Percentiles rank a stretch among this genome's conserved stretches.
Conservation (phyloP, 2,888 invertebrate species). For the Tigriopus californicus region DNA sequence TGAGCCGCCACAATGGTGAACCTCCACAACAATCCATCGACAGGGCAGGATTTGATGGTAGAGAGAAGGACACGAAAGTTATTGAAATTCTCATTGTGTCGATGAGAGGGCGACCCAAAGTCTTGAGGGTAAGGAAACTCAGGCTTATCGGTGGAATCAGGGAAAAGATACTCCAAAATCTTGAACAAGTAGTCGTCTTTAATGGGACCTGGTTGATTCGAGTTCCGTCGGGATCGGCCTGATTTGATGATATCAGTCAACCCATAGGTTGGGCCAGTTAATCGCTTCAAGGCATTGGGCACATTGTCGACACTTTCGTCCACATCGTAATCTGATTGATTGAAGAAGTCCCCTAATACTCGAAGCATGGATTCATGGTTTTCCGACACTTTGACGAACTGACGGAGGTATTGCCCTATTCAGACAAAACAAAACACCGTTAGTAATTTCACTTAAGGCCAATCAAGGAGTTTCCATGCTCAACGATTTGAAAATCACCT, state of each 20-base stretch:
- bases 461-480: too few relatives aligned
- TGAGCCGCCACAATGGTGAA: slow-evolving; percentile 54
- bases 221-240: neutral
- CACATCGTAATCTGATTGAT: neutral
- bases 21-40: slow-evolving; percentile 60
- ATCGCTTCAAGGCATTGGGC: slow-evolving; percentile 6
- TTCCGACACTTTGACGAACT: neutral
- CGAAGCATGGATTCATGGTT: neutral
- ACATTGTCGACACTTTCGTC: neutral
- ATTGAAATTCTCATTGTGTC: neutral
- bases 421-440: neutral
- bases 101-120: slow-evolving; percentile 1
- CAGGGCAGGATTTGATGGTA: slow-evolving; percentile 54
- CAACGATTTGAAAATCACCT: neutral
- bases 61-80: slow-evolving; percentile 33
- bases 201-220: slow-evolving; percentile 41
- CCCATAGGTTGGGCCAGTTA: slow-evolving; percentile 2
- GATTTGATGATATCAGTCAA: slow-evolving; percentile 2
- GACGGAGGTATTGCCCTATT: neutral
- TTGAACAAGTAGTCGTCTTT: slow-evolving; percentile 51
- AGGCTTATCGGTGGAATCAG: slow-evolving; percentile 53
- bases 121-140: slow-evolving; percentile 16
- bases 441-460: neutral
- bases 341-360: slow-evolving; percentile 5
- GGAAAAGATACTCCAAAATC: slow-evolving; percentile 63